Base-by-base conservation (phyloP, 92 coral and sea anemone genomes). In the Zoanthus solanderi region DNA sequence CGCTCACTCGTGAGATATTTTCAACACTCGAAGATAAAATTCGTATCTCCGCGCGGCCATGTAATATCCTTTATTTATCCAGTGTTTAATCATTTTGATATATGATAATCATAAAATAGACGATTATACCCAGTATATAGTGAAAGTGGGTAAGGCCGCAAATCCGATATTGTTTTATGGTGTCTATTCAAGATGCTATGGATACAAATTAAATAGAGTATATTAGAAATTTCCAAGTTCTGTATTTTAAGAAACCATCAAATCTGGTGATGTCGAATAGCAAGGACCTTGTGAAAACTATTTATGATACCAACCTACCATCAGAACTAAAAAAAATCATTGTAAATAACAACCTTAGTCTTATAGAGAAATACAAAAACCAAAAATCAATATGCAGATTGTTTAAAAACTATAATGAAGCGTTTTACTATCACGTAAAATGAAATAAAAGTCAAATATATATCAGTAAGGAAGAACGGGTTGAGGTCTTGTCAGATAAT, bases 181-280 rank as follows among this genome's bases (percentile, higher is more conserved):
- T 63, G 15, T n/a, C 4, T 80, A 80, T 37, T 34, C 85, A 9
- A 12, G 53, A 60, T 60, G 74, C 2, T 63, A 80, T 32, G 75
- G 85, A 9, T 80, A 80, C 23, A 80, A 61, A 8, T 80, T 80
- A 34, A 80, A 80, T 18, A 65, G 86, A 17, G 66, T 65, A 0
- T 13, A 81, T 34, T 56, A 81, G 9, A 81, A 81, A 65, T 65
- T 17, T 15, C 0, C 2, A 23, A 1, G 76, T 81, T 6, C 9
- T 81, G 1, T 81, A 61, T 81, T 63, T 63, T 6, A 81, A 81
- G 8, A 81, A 81, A 34, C 85, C 85, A 63, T 81, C 85, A 15
- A 81, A 63, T 9, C 75, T 81, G 2, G 37, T 81, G 0, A 34
- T 1, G 12, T 78, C 69, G 0, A 79, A 79, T 79, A 79, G 72